phyloP scores from a whole-genome alignment of 1,140 invertebrate genomes.

The Hypothenemus hampei region DNA sequence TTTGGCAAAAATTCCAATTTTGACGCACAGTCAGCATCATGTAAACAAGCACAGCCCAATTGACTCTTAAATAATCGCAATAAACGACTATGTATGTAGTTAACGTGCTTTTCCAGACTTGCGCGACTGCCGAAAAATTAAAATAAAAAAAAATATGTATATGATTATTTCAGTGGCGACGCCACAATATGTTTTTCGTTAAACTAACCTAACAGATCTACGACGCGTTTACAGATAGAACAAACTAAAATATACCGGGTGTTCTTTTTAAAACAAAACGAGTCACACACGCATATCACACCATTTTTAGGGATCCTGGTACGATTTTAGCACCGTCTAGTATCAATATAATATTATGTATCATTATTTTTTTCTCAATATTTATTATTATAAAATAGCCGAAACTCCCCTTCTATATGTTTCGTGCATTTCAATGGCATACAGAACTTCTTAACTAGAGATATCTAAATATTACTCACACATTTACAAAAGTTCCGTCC shows the following conservation, averaged over 20 bases:
- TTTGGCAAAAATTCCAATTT: no score
- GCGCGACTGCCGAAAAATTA: no score
- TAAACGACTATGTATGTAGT: no score
- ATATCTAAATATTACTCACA: conserved; percentile 32
- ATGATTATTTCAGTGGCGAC: no score
- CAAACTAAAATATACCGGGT: conserved; percentile 4
- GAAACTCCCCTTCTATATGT: conserved; percentile 58
- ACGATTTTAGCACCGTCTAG: conserved; percentile 30
- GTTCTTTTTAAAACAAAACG: conserved; percentile 9
- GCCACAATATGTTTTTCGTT: no score
- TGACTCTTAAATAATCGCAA: no score
- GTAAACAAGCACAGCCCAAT: no score
- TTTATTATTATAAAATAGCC: conserved; percentile 38
- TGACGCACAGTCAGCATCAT: no score
- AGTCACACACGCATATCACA: conserved; percentile 5
- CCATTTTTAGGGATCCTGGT: conserved; percentile 27
- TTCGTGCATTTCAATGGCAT: conserved; percentile 64
- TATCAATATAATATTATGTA: conserved; percentile 32
- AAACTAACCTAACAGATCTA: conserved; percentile 1
- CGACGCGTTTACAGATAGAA: not conserved
- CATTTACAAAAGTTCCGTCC: conserved; percentile 20
- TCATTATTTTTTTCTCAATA: conserved; percentile 30
- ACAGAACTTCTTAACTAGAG: conserved; percentile 44
- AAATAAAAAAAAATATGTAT: no score
- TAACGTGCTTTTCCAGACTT: no score